A percentile compares a stretch with the other conserved stretches of the same genome.
Evolutionary conservation across 2,113 vertebrate species (phyloP).

Genomic region (Anseranas semipalmata): DNA sequence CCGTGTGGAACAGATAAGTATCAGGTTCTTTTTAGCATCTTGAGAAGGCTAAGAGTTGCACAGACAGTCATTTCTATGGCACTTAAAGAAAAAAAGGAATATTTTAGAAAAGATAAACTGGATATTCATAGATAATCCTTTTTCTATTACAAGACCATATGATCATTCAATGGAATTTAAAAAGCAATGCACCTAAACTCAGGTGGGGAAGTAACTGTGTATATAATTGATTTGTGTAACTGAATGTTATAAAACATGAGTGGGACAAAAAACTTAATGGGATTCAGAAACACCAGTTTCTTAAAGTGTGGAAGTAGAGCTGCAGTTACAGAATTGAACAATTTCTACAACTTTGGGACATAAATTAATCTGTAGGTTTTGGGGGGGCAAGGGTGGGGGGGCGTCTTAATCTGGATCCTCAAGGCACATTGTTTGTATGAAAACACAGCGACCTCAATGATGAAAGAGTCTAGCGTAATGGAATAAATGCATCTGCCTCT

Average conservation of each 20-base stretch:
- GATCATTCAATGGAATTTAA: not conserved
- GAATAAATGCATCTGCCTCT: not conserved
- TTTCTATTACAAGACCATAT: not conserved
- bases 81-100: not conserved
- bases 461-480: not conserved
- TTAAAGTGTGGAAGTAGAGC: not conserved
- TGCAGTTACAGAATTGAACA: accelerated
- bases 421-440: not conserved
- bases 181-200: not conserved
- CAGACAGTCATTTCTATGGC: not conserved
- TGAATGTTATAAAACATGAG: not conserved
- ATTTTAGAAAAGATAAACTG: not conserved
- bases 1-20: not conserved
- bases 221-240: not conserved
- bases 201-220: not conserved
- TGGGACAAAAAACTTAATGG: not conserved
- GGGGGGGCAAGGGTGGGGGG: not conserved
- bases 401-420: not conserved
- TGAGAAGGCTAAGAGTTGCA: not conserved
- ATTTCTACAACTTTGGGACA: not conserved
- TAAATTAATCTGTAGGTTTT: not conserved
- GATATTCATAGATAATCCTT: not conserved
- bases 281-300: not conserved
- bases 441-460: not conserved
- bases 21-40: not conserved